Base-by-base conservation (phyloP, 2,888 invertebrate genomes). In the Thymelicus sylvestris region DNA sequence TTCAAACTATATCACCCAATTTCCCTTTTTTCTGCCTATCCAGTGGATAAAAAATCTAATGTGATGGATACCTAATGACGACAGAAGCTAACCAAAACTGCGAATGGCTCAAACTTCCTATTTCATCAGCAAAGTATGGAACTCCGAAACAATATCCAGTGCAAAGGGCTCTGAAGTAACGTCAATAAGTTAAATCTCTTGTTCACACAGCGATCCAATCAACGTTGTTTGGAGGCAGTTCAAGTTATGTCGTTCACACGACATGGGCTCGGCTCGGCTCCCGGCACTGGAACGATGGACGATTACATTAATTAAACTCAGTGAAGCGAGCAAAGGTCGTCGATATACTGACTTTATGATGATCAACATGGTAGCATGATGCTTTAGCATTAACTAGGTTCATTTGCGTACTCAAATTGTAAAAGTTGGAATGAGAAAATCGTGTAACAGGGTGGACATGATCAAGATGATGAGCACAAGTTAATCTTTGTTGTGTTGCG, bases 301-400 rank as follows among this genome's bases (percentile, higher is more conserved):
- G 55, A 55, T 55, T 55, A 55, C 55, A 24, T 55, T 55, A 55
- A 55, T 55, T 55, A 55, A 55, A 24, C 5, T 19, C 55, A 24
- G 55, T 55, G 55, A 55, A 12, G 24, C 55, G 12, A 55, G 55
- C 10, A 24, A n/a, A 55, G 55, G 55, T 55, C 55, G 24, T 24
- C 19, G 24, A 12, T 24, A 52, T 52, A 52, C 52, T 52, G 52
- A 52, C 52, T 52, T 52, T 12, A 52, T 44, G 10, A 52, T 19
- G 7, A 12, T 52, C 8, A 50, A 50, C 41, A 41, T 41, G 44
- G 44, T 8, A 44, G 44, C 12, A 52, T n/a, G 52, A 52, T 2
- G 12, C 7, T 15, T 52, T 52, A 19, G 12, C 52, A 15, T 19
- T 52, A 2, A 52, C 10, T 1, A 4, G 0, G 4, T 13, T 31